These are phyloP conservation scores for Ridgeia piscesae DNA, from an alignment of 1,140 invertebrate genomes.

Conservation along the genomic window DNA sequence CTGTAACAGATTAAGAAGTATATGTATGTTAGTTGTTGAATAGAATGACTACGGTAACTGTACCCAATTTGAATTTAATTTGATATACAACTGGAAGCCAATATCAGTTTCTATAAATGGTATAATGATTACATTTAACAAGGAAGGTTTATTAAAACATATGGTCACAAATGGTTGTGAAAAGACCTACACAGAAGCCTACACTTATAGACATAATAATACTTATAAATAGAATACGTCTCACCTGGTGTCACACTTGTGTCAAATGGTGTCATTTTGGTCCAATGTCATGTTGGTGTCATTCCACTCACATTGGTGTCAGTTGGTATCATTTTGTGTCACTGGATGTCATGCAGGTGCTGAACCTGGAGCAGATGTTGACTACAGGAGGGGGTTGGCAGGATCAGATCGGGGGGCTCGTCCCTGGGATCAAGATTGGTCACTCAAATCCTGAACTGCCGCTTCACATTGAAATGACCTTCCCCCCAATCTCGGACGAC, in stretches of 20 bases:
- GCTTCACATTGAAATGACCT: conserved; percentile 48
- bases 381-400: conserved; percentile 66
- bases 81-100: too few species aligned
- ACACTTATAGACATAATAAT: background rate
- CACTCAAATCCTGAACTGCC: conserved; percentile 52
- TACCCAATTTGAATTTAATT: too few species aligned
- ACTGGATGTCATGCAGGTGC: conserved; percentile 44
- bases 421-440: conserved; percentile 59
- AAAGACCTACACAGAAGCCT: background rate
- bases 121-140: too few species aligned
- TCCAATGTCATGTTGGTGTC: background rate
- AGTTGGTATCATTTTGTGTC: background rate
- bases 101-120: too few species aligned
- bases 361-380: conserved; percentile 62
- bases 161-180: background rate
- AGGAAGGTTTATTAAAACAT: too few species aligned
- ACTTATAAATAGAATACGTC: background rate
- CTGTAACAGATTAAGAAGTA: too few species aligned
- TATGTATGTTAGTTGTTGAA: too few species aligned
- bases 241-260: background rate
- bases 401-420: conserved; percentile 62
- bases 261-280: background rate
- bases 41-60: too few species aligned
- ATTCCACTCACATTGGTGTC: background rate
- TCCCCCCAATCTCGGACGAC: conserved; percentile 43